phyloP scores from a whole-genome alignment of 2,113 vertebrate species.

The Tragulus kanchil region DNA sequence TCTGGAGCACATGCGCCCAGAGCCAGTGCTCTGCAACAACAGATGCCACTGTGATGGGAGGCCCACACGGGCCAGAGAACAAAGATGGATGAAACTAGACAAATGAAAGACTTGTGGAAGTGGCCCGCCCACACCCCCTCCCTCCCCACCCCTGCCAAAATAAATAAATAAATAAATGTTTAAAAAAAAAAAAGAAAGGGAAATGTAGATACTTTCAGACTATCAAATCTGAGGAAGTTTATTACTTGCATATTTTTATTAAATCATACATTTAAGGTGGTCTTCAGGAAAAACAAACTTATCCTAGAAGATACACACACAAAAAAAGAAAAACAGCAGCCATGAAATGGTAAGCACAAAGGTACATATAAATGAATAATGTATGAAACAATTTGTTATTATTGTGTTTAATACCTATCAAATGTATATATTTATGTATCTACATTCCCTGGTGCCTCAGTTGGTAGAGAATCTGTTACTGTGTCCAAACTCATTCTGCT shows the following conservation, averaged over 20 bases:
- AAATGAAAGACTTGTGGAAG: too few species aligned
- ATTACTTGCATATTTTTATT: neutral
- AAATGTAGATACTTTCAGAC: neutral
- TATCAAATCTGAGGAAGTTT: neutral
- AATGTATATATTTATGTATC: neutral
- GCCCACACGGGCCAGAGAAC: too few species aligned
- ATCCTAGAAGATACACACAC: neutral
- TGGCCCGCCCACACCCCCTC: too few species aligned
- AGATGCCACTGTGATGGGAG: too few species aligned
- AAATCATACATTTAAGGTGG: neutral
- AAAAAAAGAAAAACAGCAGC: neutral
- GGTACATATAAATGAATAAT: neutral
- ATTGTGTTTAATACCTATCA: neutral
- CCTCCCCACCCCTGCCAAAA: too few species aligned
- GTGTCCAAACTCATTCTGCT: too few species aligned
- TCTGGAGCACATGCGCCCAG: too few species aligned
- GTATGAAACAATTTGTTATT: neutral
- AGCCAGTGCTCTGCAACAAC: too few species aligned
- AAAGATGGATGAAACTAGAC: too few species aligned
- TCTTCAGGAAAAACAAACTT: neutral
- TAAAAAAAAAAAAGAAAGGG: neutral
- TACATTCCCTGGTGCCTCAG: neutral
- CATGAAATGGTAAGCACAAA: neutral
- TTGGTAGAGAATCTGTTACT: too few species aligned
- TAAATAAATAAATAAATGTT: too few species aligned